A percentile compares a stretch with the other conserved stretches of the same genome.
Evolutionary conservation across 2,797 vertebrate species (phyloP).

Genomic region (Propithecus perrieri): DNA sequence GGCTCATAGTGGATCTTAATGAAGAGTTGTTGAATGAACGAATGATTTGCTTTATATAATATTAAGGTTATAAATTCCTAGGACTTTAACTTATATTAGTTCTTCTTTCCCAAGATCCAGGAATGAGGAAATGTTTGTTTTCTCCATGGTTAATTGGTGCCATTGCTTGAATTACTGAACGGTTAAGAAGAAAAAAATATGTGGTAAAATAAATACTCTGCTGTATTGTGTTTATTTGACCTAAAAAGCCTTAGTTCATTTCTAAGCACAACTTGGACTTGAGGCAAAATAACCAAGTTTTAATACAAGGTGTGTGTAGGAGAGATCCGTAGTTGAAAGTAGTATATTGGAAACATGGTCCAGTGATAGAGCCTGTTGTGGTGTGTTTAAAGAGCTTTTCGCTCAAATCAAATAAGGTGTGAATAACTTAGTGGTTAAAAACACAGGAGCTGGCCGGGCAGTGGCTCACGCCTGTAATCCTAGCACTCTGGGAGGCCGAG

Average conservation of each 20-base stretch:
- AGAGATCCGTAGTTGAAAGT: not conserved
- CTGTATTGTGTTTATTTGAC: not conserved
- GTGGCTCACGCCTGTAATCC: no score
- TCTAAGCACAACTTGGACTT: conserved; percentile 36
- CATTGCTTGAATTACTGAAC: conserved; percentile 59
- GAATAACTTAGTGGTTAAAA: conserved; percentile 52
- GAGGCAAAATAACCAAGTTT: conserved; percentile 29
- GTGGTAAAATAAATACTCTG: conserved; percentile 2
- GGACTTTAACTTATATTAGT: conserved; percentile 20
- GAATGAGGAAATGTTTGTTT: conserved; percentile 27
- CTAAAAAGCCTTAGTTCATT: conserved; percentile 27
- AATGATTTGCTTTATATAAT: conserved; percentile 29
- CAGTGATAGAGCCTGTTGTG: not conserved
- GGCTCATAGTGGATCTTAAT: not conserved
- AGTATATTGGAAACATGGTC: not conserved
- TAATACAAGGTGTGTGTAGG: not conserved
- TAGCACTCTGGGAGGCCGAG: no score
- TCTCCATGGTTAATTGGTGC: not conserved
- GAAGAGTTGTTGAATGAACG: conserved; percentile 19
- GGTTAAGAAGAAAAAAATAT: not conserved
- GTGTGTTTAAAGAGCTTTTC: conserved; percentile 4
- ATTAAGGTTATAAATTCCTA: conserved; percentile 20
- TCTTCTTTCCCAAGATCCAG: conserved; percentile 7
- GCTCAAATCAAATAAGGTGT: not conserved
- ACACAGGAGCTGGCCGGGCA: not conserved